Evolutionary conservation across 2,888 invertebrate genomes (phyloP), one percentile per base, ranked within the genome.

Genomic region (Sipha maydis): DNA sequence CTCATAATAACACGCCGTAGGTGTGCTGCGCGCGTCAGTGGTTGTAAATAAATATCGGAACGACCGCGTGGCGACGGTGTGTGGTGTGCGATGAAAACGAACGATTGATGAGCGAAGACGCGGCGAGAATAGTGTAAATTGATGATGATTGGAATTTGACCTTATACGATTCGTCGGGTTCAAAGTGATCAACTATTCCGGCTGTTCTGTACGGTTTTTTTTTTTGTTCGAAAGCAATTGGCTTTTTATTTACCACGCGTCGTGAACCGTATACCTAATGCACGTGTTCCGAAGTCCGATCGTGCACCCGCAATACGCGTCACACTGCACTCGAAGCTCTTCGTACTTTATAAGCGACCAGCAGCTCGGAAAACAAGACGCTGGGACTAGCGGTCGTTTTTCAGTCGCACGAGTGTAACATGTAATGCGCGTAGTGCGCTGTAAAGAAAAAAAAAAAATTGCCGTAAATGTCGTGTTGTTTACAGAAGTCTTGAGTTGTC

Each of bases 91-190:
- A 85, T 77, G 85, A 69, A 77, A 85, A 77, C 77, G 77, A 85
- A 77, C 34, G 85, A 85, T 85, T 85, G 85, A 84, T 84, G 84
- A 83, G 61, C 21, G 84, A n/a, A 73, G 54, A 61, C 83, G 19
- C 83, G 19, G 54, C 34, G 85, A 77, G 85, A 78, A 69, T 69
- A 85, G 85, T 69, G 77, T 85, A 78, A 85, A 85, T 85, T 85
- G 78, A 85, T 69, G 77, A 69, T 54, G 78, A 85, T 77, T 77
- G 85, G 85, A 88, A 88, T 88, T 80, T 75, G 75, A 88, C 79
- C 88, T 75, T 88, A 75, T 82, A 67, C 75, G 61, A 88, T 82
- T 80, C 75, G 82, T 61, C 61, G 75, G 61, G 80, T 88, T 88
- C 80, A 67, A 82, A 80, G 88, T 76, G 88, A 88, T 88, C 67